phyloP scores from a whole-genome alignment of 1,140 invertebrate species.

The Acyrthosiphon pisum region DNA sequence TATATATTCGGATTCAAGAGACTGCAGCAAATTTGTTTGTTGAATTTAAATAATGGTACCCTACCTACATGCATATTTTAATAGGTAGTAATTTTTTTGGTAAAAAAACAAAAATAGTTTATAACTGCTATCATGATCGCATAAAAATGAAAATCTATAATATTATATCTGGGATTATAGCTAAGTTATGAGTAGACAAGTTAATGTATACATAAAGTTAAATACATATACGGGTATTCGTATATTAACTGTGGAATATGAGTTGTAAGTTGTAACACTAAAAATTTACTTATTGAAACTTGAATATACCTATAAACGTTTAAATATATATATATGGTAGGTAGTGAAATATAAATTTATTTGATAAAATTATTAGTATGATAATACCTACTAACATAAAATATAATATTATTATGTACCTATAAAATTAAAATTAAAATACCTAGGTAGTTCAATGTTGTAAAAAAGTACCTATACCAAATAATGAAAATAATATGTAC shows the following conservation, averaged over 20 bases:
- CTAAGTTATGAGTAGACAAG: neutral
- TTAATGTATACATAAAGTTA: neutral
- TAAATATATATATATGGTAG: neutral
- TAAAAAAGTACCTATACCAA: neutral
- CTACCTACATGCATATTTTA: neutral
- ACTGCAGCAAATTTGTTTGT: neutral
- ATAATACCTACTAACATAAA: neutral
- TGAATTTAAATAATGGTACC: neutral
- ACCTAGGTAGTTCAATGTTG: neutral
- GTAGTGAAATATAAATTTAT: neutral
- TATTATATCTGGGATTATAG: neutral
- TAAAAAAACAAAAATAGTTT: neutral
- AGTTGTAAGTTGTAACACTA: neutral
- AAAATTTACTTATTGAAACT: neutral
- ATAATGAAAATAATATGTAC: neutral
- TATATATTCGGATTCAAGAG: neutral
- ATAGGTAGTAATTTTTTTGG: no score
- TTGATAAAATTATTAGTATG: neutral
- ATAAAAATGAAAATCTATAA: neutral
- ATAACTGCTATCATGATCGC: neutral
- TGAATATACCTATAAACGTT: no score
- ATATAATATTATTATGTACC: neutral
- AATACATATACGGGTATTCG: neutral
- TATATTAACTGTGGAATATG: neutral
- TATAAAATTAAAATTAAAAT: neutral